Evolutionary conservation across 1,140 invertebrate genomes (phyloP).

Genomic region (Camponotus vicinus): DNA sequence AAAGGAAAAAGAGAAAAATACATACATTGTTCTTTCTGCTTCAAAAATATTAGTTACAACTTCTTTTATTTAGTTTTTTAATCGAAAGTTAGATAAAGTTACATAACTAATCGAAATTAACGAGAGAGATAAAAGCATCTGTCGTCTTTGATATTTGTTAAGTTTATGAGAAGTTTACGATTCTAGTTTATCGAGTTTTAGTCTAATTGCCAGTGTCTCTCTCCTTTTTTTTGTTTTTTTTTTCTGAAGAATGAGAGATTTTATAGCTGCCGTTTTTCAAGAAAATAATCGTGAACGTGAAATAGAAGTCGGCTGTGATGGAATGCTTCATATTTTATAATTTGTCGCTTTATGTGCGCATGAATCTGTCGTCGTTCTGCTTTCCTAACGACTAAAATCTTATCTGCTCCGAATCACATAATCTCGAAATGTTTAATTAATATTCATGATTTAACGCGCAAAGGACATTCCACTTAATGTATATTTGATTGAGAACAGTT

Average conservation of each 20-base stretch:
- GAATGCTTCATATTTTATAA: constrained; percentile 55
- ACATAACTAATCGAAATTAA: background rate
- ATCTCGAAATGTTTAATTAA: constrained; percentile 70
- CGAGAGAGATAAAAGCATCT: constrained; percentile 19
- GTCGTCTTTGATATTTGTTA: constrained; percentile 28
- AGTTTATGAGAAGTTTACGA: constrained; percentile 54
- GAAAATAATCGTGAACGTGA: constrained; percentile 59
- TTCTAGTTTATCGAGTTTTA: constrained; percentile 55
- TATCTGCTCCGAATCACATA: constrained; percentile 59
- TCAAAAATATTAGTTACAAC: background rate
- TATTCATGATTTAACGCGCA: constrained; percentile 74
- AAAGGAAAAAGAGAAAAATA: background rate
- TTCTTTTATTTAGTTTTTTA: constrained; percentile 9
- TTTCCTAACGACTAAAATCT: constrained; percentile 50
- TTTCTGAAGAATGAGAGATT: constrained; percentile 14
- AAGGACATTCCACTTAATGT: constrained; percentile 72
- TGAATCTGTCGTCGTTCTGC: constrained; percentile 41
- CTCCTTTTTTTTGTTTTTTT: background rate
- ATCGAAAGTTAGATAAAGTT: constrained; percentile 21
- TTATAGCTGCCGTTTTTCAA: constrained; percentile 51
- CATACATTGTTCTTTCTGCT: background rate
- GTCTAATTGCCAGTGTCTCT: constrained; percentile 46
- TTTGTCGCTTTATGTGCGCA: constrained; percentile 33
- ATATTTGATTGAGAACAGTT: constrained; percentile 69
- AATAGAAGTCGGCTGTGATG: constrained; percentile 35